These are phyloP conservation scores for Chionis minor DNA, from an alignment of 2,113 vertebrate species.

Conservation along the genomic window DNA sequence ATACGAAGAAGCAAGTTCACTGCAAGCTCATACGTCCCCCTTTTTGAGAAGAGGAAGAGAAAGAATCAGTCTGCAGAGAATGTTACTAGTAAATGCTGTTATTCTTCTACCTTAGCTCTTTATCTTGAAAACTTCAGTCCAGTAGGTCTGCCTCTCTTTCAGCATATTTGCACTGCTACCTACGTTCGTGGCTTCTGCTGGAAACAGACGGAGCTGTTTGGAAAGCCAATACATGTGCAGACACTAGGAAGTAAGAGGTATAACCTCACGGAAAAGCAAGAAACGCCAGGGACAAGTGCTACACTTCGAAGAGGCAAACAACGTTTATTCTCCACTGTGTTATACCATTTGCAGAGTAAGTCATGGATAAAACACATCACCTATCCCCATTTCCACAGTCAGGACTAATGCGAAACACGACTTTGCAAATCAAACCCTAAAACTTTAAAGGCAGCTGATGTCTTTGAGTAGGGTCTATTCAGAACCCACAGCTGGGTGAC, in stretches of 20 bases:
- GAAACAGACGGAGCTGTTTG: background rate
- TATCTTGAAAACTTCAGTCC: background rate
- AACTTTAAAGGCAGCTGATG: background rate
- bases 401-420: background rate
- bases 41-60: background rate
- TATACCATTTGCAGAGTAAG: background rate
- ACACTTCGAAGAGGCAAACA: background rate
- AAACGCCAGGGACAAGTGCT: background rate
- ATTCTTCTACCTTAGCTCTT: background rate
- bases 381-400: background rate
- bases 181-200: background rate
- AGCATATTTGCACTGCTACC: background rate
- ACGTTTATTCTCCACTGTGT: background rate
- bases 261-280: background rate
- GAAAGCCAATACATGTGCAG: background rate
- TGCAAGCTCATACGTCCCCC: background rate
- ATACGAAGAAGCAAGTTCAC: background rate
- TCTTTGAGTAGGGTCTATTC: background rate
- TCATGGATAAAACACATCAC: background rate
- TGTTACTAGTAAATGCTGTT: background rate
- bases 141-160: background rate
- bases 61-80: background rate
- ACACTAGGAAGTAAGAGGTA: background rate
- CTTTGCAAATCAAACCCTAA: background rate
- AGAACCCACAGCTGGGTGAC: background rate